Percentiles rank a stretch among this genome's conserved stretches.
Conservation (phyloP, 2,113 vertebrate genomes). For the Bubo bubo region DNA sequence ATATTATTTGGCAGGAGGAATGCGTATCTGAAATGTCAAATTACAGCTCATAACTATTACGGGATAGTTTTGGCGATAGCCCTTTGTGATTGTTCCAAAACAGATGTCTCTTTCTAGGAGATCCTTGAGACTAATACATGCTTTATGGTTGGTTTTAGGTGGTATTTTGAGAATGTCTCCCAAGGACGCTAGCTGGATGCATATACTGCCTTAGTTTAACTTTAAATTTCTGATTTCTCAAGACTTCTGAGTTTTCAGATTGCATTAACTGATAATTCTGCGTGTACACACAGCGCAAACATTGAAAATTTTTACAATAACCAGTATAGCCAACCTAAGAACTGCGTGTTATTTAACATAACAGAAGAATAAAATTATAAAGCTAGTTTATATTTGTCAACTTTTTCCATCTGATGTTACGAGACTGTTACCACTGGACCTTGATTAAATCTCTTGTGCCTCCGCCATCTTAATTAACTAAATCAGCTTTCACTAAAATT, state of each 20-base stretch:
- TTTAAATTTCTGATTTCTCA: background rate
- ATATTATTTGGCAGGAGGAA: conserved; percentile 47
- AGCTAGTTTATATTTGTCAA: background rate
- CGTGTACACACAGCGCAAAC: background rate
- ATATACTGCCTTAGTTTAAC: background rate
- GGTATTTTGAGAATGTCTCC: background rate
- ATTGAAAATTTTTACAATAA: background rate
- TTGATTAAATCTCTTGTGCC: background rate
- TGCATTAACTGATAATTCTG: background rate
- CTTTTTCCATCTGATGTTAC: background rate
- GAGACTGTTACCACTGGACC: background rate
- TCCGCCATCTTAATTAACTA: background rate
- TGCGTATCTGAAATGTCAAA: conserved; percentile 49
- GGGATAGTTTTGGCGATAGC: conserved; percentile 13
- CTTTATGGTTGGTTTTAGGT: background rate
- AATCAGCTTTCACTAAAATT: background rate
- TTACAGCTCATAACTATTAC: conserved; percentile 32
- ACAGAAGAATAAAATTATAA: background rate
- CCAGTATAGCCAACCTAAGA: background rate
- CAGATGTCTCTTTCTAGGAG: conserved; percentile 64
- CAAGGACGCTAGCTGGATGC: background rate
- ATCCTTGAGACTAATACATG: background rate
- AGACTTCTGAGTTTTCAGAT: background rate
- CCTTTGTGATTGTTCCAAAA: conserved; percentile 16
- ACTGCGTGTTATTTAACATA: background rate